phyloP scores from a whole-genome alignment of 1,140 invertebrate genomes.

The roundworm (Caenorhabditis elegans) region WBcel235 BX284602.5:6016501-6017000 shows the following conservation, averaged over 20 bases:
- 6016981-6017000: no score
- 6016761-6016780: not conserved
- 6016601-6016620: no score
- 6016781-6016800: not conserved
- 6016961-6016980: conserved; percentile 8
- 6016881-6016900: not conserved
- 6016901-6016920: not conserved
- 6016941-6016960: not conserved
- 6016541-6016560: no score
- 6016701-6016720: no score
- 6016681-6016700: no score
- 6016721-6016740: not conserved
- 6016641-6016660: no score
- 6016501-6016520: not conserved
- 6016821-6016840: not conserved
- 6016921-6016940: not conserved
- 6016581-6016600: no score
- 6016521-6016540: no score
- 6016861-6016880: not conserved
- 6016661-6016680: no score
- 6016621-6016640: no score
- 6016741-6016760: not conserved
- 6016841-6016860: not conserved
- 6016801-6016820: not conserved
- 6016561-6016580: no score